Conservation (phyloP, 2,113 vertebrate genomes). For the Indicator indicator region DNA sequence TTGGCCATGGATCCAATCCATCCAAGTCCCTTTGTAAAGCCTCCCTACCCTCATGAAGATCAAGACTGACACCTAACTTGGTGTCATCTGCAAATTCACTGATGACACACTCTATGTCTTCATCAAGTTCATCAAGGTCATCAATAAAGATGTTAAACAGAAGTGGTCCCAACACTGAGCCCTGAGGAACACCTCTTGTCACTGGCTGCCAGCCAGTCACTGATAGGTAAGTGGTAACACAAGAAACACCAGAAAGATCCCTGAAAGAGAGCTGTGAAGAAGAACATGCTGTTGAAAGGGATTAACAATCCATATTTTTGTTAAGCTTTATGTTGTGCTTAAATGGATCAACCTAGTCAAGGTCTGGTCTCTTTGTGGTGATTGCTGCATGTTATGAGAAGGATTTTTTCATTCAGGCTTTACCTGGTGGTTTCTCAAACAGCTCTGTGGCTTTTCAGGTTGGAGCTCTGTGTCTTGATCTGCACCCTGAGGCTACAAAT, state of each 20-base stretch:
- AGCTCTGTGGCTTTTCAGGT: not conserved
- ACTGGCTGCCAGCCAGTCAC: not conserved
- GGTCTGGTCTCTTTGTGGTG: not conserved
- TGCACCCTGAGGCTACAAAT: not conserved
- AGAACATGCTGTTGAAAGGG: not conserved
- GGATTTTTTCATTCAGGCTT: not conserved
- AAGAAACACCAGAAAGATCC: not conserved
- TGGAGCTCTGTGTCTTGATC: not conserved
- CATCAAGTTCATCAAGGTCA: too few relatives aligned
- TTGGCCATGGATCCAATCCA: too few relatives aligned
- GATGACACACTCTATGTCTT: too few relatives aligned
- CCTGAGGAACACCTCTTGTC: too few relatives aligned
- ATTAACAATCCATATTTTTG: too few relatives aligned
- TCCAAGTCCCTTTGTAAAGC: too few relatives aligned
- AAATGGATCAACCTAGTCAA: not conserved
- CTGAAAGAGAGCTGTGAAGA: not conserved
- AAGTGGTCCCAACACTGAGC: too few relatives aligned
- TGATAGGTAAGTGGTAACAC: not conserved
- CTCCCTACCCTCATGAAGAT: too few relatives aligned
- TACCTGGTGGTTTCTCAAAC: constrained; percentile 1
- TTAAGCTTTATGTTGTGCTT: accelerated
- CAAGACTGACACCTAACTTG: too few relatives aligned
- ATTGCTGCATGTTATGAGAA: not conserved
- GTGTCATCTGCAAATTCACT: too few relatives aligned
- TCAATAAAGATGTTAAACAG: too few relatives aligned